These are phyloP conservation scores for Melospiza melodia DNA, from an alignment of 2,113 vertebrate genomes.

Conservation along the genomic window DNA sequence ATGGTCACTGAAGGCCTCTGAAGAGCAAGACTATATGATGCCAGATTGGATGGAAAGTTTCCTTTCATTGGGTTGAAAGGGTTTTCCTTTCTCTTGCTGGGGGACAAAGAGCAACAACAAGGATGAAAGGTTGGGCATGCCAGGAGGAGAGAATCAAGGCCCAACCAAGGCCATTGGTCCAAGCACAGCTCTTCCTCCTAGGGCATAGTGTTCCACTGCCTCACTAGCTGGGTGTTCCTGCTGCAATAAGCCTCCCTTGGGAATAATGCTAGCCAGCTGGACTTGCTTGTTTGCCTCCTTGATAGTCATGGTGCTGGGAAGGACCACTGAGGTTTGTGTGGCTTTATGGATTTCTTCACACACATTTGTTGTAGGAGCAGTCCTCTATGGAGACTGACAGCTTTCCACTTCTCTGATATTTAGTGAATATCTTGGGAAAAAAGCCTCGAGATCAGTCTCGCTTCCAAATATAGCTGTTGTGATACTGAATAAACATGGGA, in stretches of 20 bases:
- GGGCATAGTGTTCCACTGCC: neutral
- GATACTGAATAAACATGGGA: neutral
- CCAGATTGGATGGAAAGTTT: neutral
- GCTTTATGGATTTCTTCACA: neutral
- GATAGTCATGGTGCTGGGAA: neutral
- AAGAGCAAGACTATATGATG: neutral
- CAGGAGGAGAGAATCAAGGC: neutral
- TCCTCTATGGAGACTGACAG: neutral
- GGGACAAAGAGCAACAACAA: neutral
- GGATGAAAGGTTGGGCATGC: neutral
- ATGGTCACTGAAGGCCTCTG: neutral
- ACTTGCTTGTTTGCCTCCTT: neutral
- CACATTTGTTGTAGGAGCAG: neutral
- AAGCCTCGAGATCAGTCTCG: neutral
- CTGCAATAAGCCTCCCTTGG: neutral
- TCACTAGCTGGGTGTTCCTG: neutral
- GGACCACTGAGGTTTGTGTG: neutral
- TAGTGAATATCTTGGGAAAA: neutral
- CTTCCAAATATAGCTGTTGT: neutral
- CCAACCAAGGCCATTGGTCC: neutral
- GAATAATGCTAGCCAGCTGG: fast-evolving
- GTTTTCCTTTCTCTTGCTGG: neutral
- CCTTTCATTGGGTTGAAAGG: neutral
- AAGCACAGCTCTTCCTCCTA: neutral
- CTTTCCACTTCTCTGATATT: neutral